Base-by-base conservation (phyloP, 2,113 vertebrate genomes). In the Erythrocercus mccallii region DNA sequence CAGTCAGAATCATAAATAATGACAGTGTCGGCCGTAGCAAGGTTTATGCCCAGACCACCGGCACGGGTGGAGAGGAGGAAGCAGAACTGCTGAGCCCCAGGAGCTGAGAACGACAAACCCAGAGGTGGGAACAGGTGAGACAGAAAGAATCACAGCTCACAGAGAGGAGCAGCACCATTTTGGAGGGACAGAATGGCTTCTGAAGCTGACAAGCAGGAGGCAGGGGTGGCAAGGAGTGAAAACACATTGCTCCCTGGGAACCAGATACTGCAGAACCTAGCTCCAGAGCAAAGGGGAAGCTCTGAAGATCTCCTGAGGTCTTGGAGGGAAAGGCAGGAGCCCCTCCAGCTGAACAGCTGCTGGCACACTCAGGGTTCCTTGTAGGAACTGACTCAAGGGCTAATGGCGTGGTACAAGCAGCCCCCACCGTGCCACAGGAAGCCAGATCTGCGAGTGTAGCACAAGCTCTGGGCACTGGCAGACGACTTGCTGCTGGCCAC, bases 1-100 rank as follows among this genome's bases (percentile, higher is more conserved):
- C 99, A 99, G 98, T 99, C 99, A 2, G 99, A 99, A 97, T 99
- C 99, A 9, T 99, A 99, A 96, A 99, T 99, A 97, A 99, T 98
- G 94, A 99, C 99, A 0, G 99, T 99, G 98, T 99, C 99, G 0
- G 99, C 99, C 0, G 99, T 99, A 58, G 99, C 99, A 73, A 99
- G 97, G 97, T 99, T 99, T 98, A 99, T 99, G 92, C 99, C 99
- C 74, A 99, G 98, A 86, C 99, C 99, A 6, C 99, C 99, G 0
- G 99, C 99, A 2, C 99, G 99, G 6, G 99, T 99, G 3, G 99
- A 99, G 48, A 99, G 98, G 88, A 99, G 97, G 97, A 99, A 99
- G 97, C 99, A 99, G 98, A 99, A 99, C 98, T 99, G 99, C 98
- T 99, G 99, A 79, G 99, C 99, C 8, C 99, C 99, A 0, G 99